A percentile compares a stretch with the other conserved stretches of the same genome.
These are phyloP conservation scores for Microplitis mediator DNA, from an alignment of 1,140 invertebrate genomes.

Conservation along the genomic window DNA sequence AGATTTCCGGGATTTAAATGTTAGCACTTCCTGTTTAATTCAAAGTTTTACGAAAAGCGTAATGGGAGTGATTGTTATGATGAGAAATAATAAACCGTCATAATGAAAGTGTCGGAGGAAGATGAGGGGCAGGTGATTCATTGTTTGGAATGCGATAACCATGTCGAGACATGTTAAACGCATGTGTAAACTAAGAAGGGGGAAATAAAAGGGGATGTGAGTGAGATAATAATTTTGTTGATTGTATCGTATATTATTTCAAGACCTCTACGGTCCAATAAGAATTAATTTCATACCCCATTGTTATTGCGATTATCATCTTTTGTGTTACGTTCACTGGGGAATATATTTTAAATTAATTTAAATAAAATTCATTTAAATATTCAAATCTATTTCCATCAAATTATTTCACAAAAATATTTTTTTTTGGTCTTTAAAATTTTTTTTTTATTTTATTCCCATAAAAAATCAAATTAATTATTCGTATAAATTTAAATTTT, in stretches of 20 bases:
- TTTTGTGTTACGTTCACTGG: neutral
- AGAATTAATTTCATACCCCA: neutral
- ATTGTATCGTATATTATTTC: neutral
- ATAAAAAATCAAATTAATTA: no score
- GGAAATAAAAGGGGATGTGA: neutral
- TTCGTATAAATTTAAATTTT: no score
- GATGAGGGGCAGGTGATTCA: neutral
- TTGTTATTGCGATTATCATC: neutral
- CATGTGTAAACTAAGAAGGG: neutral
- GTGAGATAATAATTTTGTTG: neutral
- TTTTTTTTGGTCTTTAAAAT: no score
- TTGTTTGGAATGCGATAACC: neutral
- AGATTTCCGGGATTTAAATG: neutral
- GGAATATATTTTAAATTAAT: no score
- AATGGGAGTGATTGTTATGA: neutral
- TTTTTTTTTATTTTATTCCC: neutral
- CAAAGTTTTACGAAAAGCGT: neutral
- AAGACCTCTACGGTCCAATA: neutral
- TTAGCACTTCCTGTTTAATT: neutral
- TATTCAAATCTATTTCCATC: no score
- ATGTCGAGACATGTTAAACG: neutral
- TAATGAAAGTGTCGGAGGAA: neutral
- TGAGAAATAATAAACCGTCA: conserved; percentile 1
- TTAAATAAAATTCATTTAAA: no score
- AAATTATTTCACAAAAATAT: no score